Conservation (phyloP, 2,888 invertebrate species). For the Heteromyza rotundicornis region DNA sequence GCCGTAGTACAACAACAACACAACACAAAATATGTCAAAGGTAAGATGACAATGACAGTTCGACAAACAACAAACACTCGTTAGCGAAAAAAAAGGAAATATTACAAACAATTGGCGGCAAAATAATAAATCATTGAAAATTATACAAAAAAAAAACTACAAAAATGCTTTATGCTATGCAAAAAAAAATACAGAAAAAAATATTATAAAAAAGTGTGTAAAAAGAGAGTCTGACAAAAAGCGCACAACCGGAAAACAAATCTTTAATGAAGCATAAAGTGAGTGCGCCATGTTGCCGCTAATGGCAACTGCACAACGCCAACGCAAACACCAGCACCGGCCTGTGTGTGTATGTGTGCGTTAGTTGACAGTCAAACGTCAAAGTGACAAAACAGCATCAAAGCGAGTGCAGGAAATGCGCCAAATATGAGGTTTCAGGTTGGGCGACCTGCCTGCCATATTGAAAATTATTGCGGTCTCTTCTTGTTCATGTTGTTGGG, state of each 20-base stretch:
- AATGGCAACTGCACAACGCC: too few relatives aligned
- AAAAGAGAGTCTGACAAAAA: conserved; percentile 1
- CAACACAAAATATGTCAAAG: neutral
- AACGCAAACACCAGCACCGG: too few relatives aligned
- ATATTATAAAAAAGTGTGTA: neutral
- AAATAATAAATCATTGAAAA: conserved; percentile 4
- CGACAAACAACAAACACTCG: neutral
- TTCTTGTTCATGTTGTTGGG: neutral
- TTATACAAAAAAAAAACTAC: neutral
- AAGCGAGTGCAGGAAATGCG: neutral
- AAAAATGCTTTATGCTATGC: neutral
- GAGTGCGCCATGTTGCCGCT: neutral
- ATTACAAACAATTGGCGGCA: conserved; percentile 5
- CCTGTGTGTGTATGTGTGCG: neutral
- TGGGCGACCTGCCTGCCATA: neutral
- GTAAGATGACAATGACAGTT: neutral
- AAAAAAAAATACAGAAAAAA: neutral
- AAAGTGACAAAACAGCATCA: conserved; percentile 5
- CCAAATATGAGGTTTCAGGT: too few relatives aligned
- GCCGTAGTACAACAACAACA: neutral
- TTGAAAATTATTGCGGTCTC: neutral
- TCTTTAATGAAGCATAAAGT: conserved; percentile 3
- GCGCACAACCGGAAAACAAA: conserved; percentile 1
- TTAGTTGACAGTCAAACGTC: conserved; percentile 1
- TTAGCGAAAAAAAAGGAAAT: neutral